These are phyloP conservation scores for Kradibia gibbosae DNA, from an alignment of 1,140 invertebrate genomes.

Conservation along the genomic window DNA sequence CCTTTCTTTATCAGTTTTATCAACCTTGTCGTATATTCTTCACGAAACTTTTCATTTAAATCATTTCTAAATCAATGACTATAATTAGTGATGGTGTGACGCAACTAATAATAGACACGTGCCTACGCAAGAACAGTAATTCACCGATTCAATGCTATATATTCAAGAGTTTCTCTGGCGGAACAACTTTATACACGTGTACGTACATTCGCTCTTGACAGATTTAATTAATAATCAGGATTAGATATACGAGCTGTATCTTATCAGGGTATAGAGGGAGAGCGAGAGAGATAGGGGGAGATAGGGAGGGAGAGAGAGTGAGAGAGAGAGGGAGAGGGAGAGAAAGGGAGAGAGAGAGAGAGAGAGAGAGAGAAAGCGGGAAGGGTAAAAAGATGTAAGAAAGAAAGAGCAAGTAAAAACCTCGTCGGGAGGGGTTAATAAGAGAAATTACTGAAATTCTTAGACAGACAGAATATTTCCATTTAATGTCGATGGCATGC, in stretches of 20 bases:
- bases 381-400: not conserved
- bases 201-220: slow-evolving; percentile 29
- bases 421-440: too few relatives aligned
- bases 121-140: slow-evolving; percentile 58
- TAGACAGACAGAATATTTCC: slow-evolving; percentile 58
- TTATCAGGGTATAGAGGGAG: slow-evolving; percentile 8
- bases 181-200: slow-evolving; percentile 59
- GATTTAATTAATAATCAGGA: slow-evolving; percentile 68
- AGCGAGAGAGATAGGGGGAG: not conserved
- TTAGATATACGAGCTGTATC: slow-evolving; percentile 59
- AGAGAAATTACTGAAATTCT: slow-evolving; percentile 58
- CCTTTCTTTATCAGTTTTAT: too few relatives aligned
- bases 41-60: not conserved
- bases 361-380: not conserved
- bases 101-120: slow-evolving; percentile 44
- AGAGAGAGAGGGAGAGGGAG: not conserved
- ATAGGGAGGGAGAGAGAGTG: not conserved
- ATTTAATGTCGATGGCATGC: not conserved
- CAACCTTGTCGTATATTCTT: not conserved
- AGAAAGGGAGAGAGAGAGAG: slow-evolving; percentile 1
- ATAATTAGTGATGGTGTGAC: slow-evolving; percentile 35
- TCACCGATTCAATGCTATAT: slow-evolving; percentile 60
- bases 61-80: not conserved
- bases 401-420: too few relatives aligned
- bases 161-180: slow-evolving; percentile 59